Evolutionary conservation across 2,113 vertebrate genomes (phyloP), one percentile per base, ranked within the genome.

Genomic region (Tetrax tetrax): DNA sequence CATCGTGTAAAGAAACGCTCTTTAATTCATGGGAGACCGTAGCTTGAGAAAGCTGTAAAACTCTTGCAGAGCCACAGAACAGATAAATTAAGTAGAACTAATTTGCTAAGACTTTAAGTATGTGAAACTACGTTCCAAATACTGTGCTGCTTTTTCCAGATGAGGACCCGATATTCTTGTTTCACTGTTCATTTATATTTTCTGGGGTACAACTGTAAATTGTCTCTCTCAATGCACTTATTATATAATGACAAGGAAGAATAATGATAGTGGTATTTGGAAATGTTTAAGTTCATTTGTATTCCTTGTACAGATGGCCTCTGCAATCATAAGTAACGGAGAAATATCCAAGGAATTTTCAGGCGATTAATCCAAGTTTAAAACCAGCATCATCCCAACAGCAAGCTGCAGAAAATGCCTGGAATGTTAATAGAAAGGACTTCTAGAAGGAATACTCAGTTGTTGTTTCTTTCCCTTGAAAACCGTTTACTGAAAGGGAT

Each of bases 281-380:
- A 97, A 96, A 97, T 92, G 80, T 80, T 96, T 89, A 94, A 90
- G 89, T 94, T 96, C 77, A 83, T 97, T 97, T 96, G 78, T 96
- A 80, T 95, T 91, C 93, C 56, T 69, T 65, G 68, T 96, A 74
- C 96, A 97, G 89, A 96, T 94, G 95, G 92, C 89, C 75, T 90
- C 92, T 95, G 91, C 96, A 88, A 94, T 97, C 75, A 9, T 94
- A 96, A 97, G 91, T 83, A 93, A 86, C 61, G 59, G 78, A 77
- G 89, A 96, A 97, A 35, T 79, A 92, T 93, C 69, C 76, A 76
- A 90, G 72, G 85, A 96, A 84, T 93, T 93, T 96, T 80, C 93
- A 95, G 29, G 63, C 89, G 7, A 93, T 80, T 87, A 95, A 85
- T 91, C 70, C 41, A 83, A 76, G 71, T 96, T 95, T 89, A 48